Base-by-base conservation (phyloP, 2,113 vertebrate species). In the Xenotilapia caudafasciata region DNA sequence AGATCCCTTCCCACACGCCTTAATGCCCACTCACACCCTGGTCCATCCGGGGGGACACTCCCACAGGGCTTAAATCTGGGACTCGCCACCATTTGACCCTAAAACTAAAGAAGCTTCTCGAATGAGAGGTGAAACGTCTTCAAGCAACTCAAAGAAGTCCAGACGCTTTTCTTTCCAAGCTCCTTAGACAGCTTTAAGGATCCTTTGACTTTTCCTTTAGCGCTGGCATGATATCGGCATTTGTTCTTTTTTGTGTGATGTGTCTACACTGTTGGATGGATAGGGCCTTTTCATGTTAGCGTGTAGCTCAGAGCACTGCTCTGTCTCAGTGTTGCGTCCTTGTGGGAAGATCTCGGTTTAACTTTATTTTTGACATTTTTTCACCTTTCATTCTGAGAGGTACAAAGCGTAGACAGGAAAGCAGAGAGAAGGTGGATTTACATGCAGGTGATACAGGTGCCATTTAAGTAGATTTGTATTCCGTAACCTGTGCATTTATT, bases 71-170 rank as follows among this genome's bases (percentile, higher is more conserved):
- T 28, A 58, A 28, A 58, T 28, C 55, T 15, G 55, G 13, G 26
- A 15, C 55, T 58, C 55, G 9, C 3, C 26, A 58, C 7, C 13
- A 58, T 17, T 58, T 58, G 26, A 31, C 7, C 55, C 26, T 58
- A 58, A 31, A 31, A 58, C 55, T 15, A 2, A 15, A 58, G 26
- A 58, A 28, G 55, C 1, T 58, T 58, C 13, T 58, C 3, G 0
- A 0, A 9, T 15, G 0, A 58, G 26, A 31, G 26, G 55, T 58
- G 13, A 58, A 31, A 58, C 7, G 0, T 31, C 55, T 31, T 58
- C 55, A 58, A 31, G 55, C 55, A 6, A 58, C 26, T 17, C 31
- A 58, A 4, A 28, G 26, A 28, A 28, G 0, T 1, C 7, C 26
- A 2, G 55, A 58, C 2, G 5, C 5, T 58, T 15, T 58, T 58